Base-by-base conservation (phyloP, 2,113 vertebrate genomes). In the Macroglossus sobrinus region DNA sequence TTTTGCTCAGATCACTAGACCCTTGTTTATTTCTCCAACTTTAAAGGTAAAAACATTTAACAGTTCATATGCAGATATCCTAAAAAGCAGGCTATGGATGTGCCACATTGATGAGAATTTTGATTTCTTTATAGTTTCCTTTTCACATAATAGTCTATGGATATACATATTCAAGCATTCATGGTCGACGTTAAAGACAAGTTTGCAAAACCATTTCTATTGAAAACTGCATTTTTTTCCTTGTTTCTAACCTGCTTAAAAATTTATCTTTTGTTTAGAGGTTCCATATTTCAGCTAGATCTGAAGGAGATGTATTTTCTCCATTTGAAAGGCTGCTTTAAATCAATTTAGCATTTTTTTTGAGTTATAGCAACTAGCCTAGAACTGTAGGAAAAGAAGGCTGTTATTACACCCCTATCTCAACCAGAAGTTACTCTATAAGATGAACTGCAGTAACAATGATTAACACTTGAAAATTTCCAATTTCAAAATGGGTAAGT, bases 241-340 rank as follows among this genome's bases (percentile, higher is more conserved):
- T 94, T 91, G 35, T 66, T 91, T 95, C 63, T 89, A 97, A 95
- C 35, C 35, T 75, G 11, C 50, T 91, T 82, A 96, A 93, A 97
- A 92, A 86, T 90, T 40, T 91, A 82, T n/a, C 45, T 68, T 96
- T 96, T 91, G 66, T 76, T 86, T 95, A 95, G 92, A 96, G 28
- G 57, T 55, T 61, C 75, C 40, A 74, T 53, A 71, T 76, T 97
- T 91, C 68, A 91, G 47, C 45, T 88, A 87, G 84, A 89, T 14
- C 59, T 7, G 45, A 95, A 95, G 53, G 26, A 93, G 28, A 91
- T 85, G 50, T 79, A 59, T 43, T 92, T 92, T 55, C n/a, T 72
- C 68, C 61, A 93, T 84, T 92, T 96, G 43, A 28, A 93, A 96
- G 24, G 35, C 21, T 93, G 38, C 45, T 92, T 96, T 96, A 96